Percentiles rank a stretch among this genome's conserved stretches.
These are phyloP conservation scores for Elephantulus edwardii DNA, from an alignment of 2,113 vertebrate species.

Conservation along the genomic window DNA sequence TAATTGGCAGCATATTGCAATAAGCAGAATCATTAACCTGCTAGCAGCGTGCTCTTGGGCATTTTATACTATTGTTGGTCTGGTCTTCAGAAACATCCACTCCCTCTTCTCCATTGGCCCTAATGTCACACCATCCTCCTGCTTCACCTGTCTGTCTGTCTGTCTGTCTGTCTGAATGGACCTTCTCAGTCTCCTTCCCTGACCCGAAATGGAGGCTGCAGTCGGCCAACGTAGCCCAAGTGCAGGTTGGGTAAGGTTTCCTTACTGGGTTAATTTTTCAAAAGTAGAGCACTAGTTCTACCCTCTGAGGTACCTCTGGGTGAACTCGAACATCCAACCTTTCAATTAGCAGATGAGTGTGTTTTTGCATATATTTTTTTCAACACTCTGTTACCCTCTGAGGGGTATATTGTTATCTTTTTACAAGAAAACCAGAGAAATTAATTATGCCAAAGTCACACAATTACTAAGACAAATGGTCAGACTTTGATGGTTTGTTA, in stretches of 20 bases:
- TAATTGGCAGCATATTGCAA: neutral
- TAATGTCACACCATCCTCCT: neutral
- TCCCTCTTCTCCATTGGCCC: neutral
- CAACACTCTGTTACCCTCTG: neutral
- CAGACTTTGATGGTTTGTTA: neutral
- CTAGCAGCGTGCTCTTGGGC: neutral
- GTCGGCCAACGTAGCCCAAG: fast-evolving
- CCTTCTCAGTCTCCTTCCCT: neutral
- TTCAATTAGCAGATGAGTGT: neutral
- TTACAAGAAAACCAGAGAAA: conserved; percentile 28
- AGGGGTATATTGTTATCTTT: neutral
- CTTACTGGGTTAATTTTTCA: neutral
- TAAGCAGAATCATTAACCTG: neutral
- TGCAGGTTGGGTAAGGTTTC: neutral
- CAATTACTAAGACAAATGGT: neutral
- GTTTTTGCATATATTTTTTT: neutral
- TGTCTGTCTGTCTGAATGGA: neutral
- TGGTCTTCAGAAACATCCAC: neutral
- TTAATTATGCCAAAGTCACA: conserved; percentile 13
- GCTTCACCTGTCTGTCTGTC: neutral
- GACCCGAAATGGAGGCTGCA: neutral
- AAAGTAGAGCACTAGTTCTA: neutral
- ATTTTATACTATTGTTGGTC: too few relatives aligned
- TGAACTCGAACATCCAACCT: neutral
- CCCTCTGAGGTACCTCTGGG: neutral